A percentile compares a stretch with the other conserved stretches of the same genome.
These are phyloP conservation scores for Serinus canaria DNA, from an alignment of 2,113 vertebrate species.

Conservation along the genomic window DNA sequence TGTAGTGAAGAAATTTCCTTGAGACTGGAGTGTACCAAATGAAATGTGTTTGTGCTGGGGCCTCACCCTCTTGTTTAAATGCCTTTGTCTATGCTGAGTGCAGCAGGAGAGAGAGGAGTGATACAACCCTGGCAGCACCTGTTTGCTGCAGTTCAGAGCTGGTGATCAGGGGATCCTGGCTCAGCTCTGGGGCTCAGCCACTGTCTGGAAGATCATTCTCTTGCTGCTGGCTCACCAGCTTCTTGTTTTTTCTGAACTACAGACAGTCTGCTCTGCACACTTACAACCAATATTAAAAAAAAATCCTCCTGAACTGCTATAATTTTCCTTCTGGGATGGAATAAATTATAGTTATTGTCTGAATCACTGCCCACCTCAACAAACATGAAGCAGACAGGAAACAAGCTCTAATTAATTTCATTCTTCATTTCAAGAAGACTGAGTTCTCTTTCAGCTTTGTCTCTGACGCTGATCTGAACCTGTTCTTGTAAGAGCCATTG, in stretches of 20 bases:
- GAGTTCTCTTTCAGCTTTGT: background rate
- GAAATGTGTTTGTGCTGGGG: background rate
- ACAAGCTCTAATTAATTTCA: background rate
- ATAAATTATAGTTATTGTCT: background rate
- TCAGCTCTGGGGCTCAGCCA: background rate
- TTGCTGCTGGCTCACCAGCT: background rate
- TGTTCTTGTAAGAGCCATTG: background rate
- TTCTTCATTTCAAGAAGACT: background rate
- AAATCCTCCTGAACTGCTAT: background rate
- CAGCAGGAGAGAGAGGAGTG: background rate
- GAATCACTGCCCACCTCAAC: background rate
- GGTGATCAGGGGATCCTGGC: background rate
- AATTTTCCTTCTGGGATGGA: background rate
- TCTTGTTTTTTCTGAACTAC: background rate
- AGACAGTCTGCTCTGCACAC: background rate
- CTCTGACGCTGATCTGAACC: background rate
- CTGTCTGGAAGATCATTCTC: background rate
- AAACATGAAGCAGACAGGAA: background rate
- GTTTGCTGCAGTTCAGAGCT: background rate
- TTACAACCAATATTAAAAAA: background rate
- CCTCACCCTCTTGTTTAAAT: background rate
- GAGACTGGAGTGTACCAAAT: accelerated
- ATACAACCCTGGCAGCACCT: background rate
- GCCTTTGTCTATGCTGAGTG: background rate
- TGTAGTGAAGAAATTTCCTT: background rate